Base-by-base conservation (phyloP, 2,797 vertebrate genomes). In the Gymnothorax javanicus region DNA sequence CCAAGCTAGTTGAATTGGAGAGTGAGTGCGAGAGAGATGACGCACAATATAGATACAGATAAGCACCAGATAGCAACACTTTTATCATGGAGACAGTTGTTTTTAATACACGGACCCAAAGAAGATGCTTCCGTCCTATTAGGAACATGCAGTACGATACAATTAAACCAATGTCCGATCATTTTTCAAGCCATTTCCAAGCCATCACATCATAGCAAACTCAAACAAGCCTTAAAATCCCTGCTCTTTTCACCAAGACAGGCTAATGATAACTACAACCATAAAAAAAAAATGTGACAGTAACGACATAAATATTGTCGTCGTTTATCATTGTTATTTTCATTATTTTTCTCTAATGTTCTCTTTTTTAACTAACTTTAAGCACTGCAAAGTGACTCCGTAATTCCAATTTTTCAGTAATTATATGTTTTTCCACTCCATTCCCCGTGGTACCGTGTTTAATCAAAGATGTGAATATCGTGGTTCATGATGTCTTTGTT, bases 11-110 rank as follows among this genome's bases (percentile, higher is more conserved):
- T 67, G 64, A 67, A 67, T 67, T 25, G 2, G 64, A 67, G 15
- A 83, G 82, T 60, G 86, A 33, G 54, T 86, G 60, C 64, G 6
- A 82, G 52, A 52, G 43, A 81, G 77, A 77, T 43, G 73, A 43
- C 12, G 50, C 73, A 12, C 33, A 75, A 75, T 43, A 75, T 50
- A 75, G 12, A 73, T 25, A 73, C 13, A 50, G 33, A 77, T 77
- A 81, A 56, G 50, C 17, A 54, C 23, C n/a, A 79, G 75, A 81
- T 81, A 81, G 52, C 52, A 5, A 23, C 50, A 56, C 17, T 23
- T 17, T 54, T 11, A 56, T 43, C 33, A 43, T 9, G 43, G 73
- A 50, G 33, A 50, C 77, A 56, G 11, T 56, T 54, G 20, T 23
- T 81, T 81, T 56, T 7, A 54, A 81, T 81, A 56, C 23, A 23